These are phyloP conservation scores for Mergus octosetaceus DNA, from an alignment of 2,797 vertebrate species.

Conservation along the genomic window DNA sequence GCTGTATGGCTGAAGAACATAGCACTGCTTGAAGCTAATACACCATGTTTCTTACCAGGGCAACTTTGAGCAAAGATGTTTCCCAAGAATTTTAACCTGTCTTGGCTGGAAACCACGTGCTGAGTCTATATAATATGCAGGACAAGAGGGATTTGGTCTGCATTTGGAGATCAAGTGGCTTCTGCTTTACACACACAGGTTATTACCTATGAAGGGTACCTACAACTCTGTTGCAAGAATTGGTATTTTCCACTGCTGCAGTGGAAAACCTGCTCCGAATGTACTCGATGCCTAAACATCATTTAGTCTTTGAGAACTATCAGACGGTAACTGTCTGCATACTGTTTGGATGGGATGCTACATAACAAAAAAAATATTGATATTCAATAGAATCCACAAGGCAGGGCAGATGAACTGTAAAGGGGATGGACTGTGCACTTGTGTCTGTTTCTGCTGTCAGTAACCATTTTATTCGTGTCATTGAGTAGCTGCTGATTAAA, in stretches of 20 bases:
- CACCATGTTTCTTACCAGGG: neutral
- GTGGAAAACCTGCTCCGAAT: neutral
- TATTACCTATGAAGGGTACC: neutral
- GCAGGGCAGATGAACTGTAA: constrained; percentile 50
- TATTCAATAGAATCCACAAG: neutral
- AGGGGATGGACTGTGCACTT: constrained; percentile 11
- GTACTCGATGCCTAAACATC: neutral
- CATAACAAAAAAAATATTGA: constrained; percentile 5
- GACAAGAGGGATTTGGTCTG: neutral
- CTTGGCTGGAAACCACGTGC: neutral
- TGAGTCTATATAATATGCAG: neutral
- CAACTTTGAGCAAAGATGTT: neutral
- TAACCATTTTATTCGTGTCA: constrained; percentile 19
- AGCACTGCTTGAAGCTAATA: neutral
- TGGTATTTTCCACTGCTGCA: neutral
- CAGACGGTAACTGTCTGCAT: neutral
- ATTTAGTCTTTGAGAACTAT: neutral
- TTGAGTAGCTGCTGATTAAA: neutral
- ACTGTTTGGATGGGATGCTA: neutral
- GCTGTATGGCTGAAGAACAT: neutral
- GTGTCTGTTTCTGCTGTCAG: constrained; percentile 29
- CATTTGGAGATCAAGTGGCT: neutral
- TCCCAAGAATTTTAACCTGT: neutral
- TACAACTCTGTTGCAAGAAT: neutral
- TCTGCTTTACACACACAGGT: neutral